phyloP scores from a whole-genome alignment of 1,140 invertebrate species.

The Drosophila obscura region DNA sequence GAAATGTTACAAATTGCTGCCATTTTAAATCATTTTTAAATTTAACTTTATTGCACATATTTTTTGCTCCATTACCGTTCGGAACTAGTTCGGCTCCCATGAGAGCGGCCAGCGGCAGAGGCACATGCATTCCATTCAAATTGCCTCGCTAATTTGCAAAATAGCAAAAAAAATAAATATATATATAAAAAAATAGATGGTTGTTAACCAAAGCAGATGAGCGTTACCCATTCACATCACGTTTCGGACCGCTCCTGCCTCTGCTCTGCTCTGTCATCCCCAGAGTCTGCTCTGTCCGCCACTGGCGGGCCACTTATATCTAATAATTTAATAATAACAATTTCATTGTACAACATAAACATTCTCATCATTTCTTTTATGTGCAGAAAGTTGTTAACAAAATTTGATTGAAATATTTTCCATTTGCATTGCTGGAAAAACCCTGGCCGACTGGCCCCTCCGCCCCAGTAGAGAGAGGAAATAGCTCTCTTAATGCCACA shows the following conservation, averaged over 20 bases:
- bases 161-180: slow-evolving; percentile 1
- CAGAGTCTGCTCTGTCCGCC: slow-evolving; percentile 24
- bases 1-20: slow-evolving; percentile 9
- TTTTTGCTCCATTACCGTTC: slow-evolving; percentile 17
- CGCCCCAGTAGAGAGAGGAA: neutral
- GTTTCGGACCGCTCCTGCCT: slow-evolving; percentile 15
- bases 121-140: slow-evolving; percentile 45
- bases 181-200: slow-evolving; percentile 8
- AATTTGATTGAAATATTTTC: slow-evolving; percentile 41
- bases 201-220: slow-evolving; percentile 48
- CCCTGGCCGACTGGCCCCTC: neutral
- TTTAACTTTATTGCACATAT: neutral
- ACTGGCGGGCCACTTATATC: slow-evolving; percentile 40
- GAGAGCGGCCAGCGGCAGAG: neutral
- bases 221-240: slow-evolving; percentile 49
- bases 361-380: slow-evolving; percentile 51
- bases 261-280: neutral
- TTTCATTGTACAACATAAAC: slow-evolving; percentile 53
- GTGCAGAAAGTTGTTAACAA: slow-evolving; percentile 37
- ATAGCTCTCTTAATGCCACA: neutral
- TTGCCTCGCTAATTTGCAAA: slow-evolving; percentile 50
- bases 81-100: slow-evolving; percentile 28
- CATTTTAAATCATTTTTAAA: slow-evolving; percentile 4
- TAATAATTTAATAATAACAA: slow-evolving; percentile 60
- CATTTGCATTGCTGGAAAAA: slow-evolving; percentile 16